phyloP scores from a whole-genome alignment of 2,797 vertebrate species.

The Euphonia xanthogaster region DNA sequence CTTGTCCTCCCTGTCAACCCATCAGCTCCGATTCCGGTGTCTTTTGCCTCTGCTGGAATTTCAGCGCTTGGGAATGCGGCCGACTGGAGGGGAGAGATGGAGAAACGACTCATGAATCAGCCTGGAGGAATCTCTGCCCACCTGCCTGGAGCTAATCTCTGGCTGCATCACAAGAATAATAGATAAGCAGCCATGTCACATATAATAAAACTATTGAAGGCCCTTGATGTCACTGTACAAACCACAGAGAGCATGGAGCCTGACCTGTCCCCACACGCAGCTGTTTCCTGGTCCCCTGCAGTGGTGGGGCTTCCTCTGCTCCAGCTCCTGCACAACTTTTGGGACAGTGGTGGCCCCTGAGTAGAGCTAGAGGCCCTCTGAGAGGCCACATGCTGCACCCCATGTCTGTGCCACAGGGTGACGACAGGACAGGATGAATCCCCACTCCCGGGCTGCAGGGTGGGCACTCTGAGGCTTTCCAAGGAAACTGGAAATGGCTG shows the following conservation, averaged over 20 bases:
- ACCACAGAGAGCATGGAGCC: neutral
- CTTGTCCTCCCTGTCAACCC: constrained; percentile 19
- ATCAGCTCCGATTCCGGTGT: neutral
- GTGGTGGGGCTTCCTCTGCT: neutral
- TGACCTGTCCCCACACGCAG: neutral
- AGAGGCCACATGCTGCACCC: neutral
- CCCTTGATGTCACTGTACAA: constrained; percentile 24
- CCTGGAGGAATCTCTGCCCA: constrained; percentile 32
- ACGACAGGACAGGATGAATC: neutral
- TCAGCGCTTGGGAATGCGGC: neutral
- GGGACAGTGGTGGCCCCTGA: neutral
- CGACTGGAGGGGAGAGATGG: neutral
- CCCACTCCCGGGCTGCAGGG: neutral
- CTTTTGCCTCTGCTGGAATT: neutral
- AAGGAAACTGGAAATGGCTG: neutral
- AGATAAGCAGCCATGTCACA: constrained; percentile 17
- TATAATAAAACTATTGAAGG: constrained; percentile 59
- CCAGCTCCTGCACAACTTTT: neutral
- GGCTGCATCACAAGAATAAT: constrained; percentile 58
- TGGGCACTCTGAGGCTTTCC: fast-evolving
- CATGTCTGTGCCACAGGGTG: fast-evolving
- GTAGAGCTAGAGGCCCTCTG: neutral
- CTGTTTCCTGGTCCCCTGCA: neutral
- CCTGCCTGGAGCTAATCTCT: constrained; percentile 48
- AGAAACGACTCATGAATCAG: constrained; percentile 11